Percentiles rank a stretch among this genome's conserved stretches.
Evolutionary conservation across 2,888 invertebrate species (phyloP).

Genomic region (Lasioglossum zephyrum): DNA sequence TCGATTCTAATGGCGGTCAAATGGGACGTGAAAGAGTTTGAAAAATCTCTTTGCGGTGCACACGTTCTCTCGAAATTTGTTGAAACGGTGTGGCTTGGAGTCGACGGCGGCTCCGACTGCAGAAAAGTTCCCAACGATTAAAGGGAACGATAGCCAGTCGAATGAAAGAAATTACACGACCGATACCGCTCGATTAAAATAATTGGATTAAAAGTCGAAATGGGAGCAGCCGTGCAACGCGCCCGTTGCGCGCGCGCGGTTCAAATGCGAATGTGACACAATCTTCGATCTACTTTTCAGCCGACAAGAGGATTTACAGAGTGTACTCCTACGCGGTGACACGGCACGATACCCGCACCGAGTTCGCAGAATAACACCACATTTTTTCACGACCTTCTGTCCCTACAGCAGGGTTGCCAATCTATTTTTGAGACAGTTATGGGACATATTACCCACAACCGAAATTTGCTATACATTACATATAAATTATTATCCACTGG

Average conservation of each 20-base stretch:
- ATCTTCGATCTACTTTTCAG: constrained; percentile 68
- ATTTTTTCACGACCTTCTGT: constrained; percentile 61
- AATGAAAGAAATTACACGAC: constrained; percentile 51
- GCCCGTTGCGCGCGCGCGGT: constrained; percentile 2
- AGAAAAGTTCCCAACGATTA: constrained; percentile 40
- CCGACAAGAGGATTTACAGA: constrained; percentile 65
- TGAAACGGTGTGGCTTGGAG: background rate
- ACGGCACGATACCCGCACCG: constrained; percentile 39
- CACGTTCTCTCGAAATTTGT: background rate
- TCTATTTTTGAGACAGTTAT: too few species aligned
- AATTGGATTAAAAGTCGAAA: constrained; percentile 64
- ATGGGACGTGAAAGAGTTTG: background rate
- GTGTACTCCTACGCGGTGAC: constrained; percentile 57
- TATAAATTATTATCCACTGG: background rate
- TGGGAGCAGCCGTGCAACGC: constrained; percentile 36
- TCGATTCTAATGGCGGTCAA: background rate
- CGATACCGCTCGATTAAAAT: constrained; percentile 59
- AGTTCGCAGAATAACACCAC: constrained; percentile 30
- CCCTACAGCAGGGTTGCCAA: background rate
- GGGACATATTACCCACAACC: too few species aligned
- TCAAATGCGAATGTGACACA: constrained; percentile 61
- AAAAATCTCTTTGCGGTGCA: background rate
- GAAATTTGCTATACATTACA: too few species aligned
- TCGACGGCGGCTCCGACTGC: background rate
- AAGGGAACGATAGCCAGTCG: constrained; percentile 29